Base-by-base conservation (phyloP, 1,140 invertebrate genomes). In the Bombus affinis region DNA sequence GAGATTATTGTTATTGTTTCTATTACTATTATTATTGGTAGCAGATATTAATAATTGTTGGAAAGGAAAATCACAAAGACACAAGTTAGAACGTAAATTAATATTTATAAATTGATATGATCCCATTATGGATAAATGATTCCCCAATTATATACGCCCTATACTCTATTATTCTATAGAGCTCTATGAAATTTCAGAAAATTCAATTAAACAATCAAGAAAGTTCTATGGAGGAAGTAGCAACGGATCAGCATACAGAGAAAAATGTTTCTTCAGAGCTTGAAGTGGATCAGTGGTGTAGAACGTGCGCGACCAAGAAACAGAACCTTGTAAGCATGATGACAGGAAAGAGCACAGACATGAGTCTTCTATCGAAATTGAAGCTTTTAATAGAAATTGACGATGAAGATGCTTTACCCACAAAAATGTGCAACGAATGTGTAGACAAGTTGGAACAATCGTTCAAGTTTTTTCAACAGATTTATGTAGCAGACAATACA, bases 311-410 rank as follows among this genome's bases (percentile, higher is more conserved):
- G 70, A 89, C 74, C 8, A 89, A 88, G 42, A 88, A 86, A 47
- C 47, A 42, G 3, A 86, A 89, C 28, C 86, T 89, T 5, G 71
- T 89, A 62, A 85, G 76, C 80, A 89, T 89, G 86, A 87, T 70
- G 13, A 71, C n/a, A 39, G 83, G 73, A 32, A 85, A 75, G 39
- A 35, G 65, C 32, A 71, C 77, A 3, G 81, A 87, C 28, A 89
- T 87, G 78, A 85, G 70, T 42, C 74, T 89, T 5, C 65, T 89
- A 1, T 88, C 88, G 1, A 89, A 89, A 75, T 47, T 89, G 53
- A 89, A 89, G 74, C 78, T 89, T 44, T 75, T 89, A 37, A 89
- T 89, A 78, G 88, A 89, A 44, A 89, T 89, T 10, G 86, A 89
- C 25, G 82, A 89, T 37, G 83, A 81, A 32, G 88, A 89, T 68